Base-by-base conservation (phyloP, 2,888 invertebrate species). In the Mythimna lalbum region DNA sequence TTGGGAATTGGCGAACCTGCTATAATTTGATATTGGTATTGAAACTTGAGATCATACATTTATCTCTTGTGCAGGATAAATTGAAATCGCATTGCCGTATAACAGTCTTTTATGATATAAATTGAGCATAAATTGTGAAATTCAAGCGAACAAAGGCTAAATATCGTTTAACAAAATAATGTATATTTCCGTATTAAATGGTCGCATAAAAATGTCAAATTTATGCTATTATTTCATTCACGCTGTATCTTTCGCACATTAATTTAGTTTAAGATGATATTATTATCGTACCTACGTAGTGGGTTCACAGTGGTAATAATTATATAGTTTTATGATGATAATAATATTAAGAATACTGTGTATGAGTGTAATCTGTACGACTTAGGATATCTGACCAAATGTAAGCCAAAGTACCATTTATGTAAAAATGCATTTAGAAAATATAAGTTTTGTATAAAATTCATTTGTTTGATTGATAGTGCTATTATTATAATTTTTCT, bases 391-490 rank as follows among this genome's bases (percentile, higher is more conserved):
- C 12, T 64, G 76, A 75, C 69, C 71, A 77, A 82, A 71, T 65
- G 33, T 80, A 65, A 73, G 63, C 73, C 70, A 73, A 85, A 84
- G 76, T 80, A 77, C 62, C 72, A 76, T 80, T 73, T 71, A 75
- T 78, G 60, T 79, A 69, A 85, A 82, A 78, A 55, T 80, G 86
- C 86, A 86, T 87, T 86, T 85, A 80, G 83, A 78, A 78, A 79
- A 79, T 81, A 83, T 85, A 85, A 75, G 78, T 69, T 83, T 82
- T 73, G 10, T 82, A 82, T 65, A 78, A 74, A 76, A 73, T 56
- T 5, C 4, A 36, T 27, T 23, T 56, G 21, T 31, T 63, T 68
- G 52, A 6, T 57, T 65, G 1, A 17, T n/a, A 5, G 5, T 50
- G 21, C n/a, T 49, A 43, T 65, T 9, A 9, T 9, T 33, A 33